Evolutionary conservation across 2,888 invertebrate species (phyloP), one percentile per base, ranked within the genome.

Genomic region (Drosophila niveifrons): DNA sequence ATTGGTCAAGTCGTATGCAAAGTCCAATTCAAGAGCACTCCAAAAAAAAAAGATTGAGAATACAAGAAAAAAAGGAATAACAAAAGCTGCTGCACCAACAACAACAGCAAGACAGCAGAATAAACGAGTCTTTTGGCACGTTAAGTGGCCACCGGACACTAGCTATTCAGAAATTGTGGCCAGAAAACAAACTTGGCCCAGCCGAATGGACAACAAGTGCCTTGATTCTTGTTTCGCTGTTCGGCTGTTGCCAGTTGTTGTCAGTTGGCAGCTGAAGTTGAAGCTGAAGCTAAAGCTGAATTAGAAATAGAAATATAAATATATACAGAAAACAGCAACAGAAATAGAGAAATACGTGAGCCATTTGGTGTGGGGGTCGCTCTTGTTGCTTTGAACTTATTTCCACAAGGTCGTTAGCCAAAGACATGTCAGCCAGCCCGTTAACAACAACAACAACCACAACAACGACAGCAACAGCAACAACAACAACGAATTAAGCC

Each of bases 331-430:
- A 23, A 23, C 23, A 23, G 23, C 23, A 23, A 59, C 39, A 56
- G 41, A 51, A 62, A 61, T 17, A 68, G 46, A 62, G 52, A 74
- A 75, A 75, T 78, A 79, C 82, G 82, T 83, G 83, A 64, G 83
- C 48, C 73, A 68, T 57, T 72, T 65, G 66, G 65, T 83, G 86
- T 88, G 86, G 88, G 86, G 86, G 88, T 83, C 86, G 86, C 84
- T 81, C 84, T 87, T 83, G 87, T 89, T 79, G 87, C 85, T 85
- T 85, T 85, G 85, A 85, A 85, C 85, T 85, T 89, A 89, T 88
- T 85, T 88, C 63, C 75, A 82, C 85, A 85, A 85, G 85, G 85
- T 89, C 88, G 83, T 75, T 80, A 61, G 64, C 66, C 72, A 79
- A 79, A 74, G 78, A 76, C 75, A 76, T 78, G 75, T 58, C 65